Evolutionary conservation across 1,140 invertebrate genomes (phyloP).

Genomic region (Lepidostoma basale): DNA sequence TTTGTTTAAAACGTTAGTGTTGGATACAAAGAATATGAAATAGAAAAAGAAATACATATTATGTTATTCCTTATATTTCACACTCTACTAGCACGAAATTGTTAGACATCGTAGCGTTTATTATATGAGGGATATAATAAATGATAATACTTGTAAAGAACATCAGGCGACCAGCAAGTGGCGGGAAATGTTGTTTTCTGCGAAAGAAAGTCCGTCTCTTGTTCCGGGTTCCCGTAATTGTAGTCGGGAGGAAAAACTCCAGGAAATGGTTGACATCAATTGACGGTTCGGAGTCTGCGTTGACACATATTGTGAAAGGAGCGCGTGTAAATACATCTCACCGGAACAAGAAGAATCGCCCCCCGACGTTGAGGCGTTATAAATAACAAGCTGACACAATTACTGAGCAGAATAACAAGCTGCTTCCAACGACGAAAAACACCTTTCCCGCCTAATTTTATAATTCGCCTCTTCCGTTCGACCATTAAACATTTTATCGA

Average conservation of each 20-base stretch:
- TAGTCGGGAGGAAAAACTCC: neutral
- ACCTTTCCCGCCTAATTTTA: slow-evolving; percentile 12
- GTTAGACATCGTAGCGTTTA: too few species aligned
- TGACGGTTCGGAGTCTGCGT: slow-evolving; percentile 11
- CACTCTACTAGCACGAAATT: too few species aligned
- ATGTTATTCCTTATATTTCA: too few species aligned
- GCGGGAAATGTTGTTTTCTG: neutral
- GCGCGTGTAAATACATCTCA: slow-evolving; percentile 6
- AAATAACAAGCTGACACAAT: slow-evolving; percentile 21
- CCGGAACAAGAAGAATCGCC: neutral
- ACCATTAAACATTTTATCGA: slow-evolving; percentile 12
- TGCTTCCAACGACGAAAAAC: slow-evolving; percentile 4
- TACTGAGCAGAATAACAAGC: slow-evolving; percentile 15
- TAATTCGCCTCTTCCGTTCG: neutral
- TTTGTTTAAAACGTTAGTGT: too few species aligned
- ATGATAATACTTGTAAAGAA: too few species aligned
- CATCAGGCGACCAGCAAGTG: too few species aligned
- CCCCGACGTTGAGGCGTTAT: slow-evolving; percentile 17
- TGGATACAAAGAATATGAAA: too few species aligned
- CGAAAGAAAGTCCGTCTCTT: neutral
- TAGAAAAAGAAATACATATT: too few species aligned
- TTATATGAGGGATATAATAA: too few species aligned
- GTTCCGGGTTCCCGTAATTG: too few species aligned
- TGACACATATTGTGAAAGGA: slow-evolving; percentile 17
- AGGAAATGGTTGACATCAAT: slow-evolving; percentile 15